Base-by-base conservation (phyloP, 1,140 invertebrate genomes). In the Aphelinus atriplicis region DNA sequence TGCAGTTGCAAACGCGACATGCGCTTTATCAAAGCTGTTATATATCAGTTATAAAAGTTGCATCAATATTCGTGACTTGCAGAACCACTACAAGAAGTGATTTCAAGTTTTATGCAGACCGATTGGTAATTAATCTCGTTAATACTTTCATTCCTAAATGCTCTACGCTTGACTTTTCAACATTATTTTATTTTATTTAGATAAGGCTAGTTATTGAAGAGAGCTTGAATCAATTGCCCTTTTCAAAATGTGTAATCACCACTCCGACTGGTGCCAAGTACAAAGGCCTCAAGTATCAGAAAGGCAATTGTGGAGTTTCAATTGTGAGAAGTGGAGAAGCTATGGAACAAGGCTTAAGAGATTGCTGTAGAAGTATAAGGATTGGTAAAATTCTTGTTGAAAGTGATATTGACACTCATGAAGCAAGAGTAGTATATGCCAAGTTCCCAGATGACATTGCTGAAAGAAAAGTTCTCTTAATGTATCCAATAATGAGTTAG, bases 341-440 rank as follows among this genome's bases (percentile, higher is more conserved):
- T 42, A 99, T 99, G 98, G 98, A 99, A 86, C 95, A 96, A 91
- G 97, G 97, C 43, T 88, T 99, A 26, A 88, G 98, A 64, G 97
- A 99, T 85, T 99, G 98, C 87, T 99, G 98, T 88, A 92, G 98
- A 4, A 98, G 97, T 6, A 99, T 99, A 81, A 90, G 96, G 74
- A 99, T 99, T 78, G 98, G 97, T 46, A 99, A 99, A 90, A 99
- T 99, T 81, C 87, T 99, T 66, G 95, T 99, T n/a, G 96, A 98
- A 86, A 97, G 94, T 81, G 96, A 99, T 90, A 93, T 93, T 55
- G 97, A 98, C 79, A 98, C 96, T 0, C 97, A 99, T 79, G 96
- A 98, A 86, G 97, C 98, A 7, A 93, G 92, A 85, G 97, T 99
- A 42, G 96, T 99, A 1, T 99, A 99, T 89, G 97, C 98, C 3